Conservation (phyloP, 2,888 invertebrate genomes). For the Boloria selene region DNA sequence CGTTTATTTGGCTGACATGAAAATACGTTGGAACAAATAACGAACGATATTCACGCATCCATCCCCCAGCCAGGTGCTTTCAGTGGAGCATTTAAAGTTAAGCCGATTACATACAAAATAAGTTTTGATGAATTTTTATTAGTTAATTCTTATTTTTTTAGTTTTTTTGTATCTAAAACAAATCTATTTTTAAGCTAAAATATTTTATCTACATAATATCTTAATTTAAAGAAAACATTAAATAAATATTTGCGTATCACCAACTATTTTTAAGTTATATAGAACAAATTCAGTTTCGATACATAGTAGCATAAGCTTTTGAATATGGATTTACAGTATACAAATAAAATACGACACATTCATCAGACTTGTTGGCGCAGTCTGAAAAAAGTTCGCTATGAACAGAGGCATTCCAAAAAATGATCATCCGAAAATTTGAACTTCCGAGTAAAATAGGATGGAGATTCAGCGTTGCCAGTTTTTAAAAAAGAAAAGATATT, state of each 20-base stretch:
- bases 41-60: constrained; percentile 53
- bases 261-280: too few relatives aligned
- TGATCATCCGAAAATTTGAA: constrained; percentile 3
- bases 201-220: too few relatives aligned
- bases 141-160: too few relatives aligned
- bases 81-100: constrained; percentile 44
- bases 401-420: constrained; percentile 9
- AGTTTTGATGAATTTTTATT: constrained; percentile 3
- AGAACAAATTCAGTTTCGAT: not conserved
- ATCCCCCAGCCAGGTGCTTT: constrained; percentile 55
- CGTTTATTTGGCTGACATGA: constrained; percentile 51
- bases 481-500: constrained; percentile 19
- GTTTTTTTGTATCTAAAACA: too few relatives aligned
- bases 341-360: constrained; percentile 1
- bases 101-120: constrained; percentile 9
- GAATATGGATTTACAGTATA: not conserved
- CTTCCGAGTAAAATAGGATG: constrained; percentile 1
- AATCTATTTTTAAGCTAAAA: too few relatives aligned
- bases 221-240: too few relatives aligned
- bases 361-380: not conserved
- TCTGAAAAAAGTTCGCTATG: not conserved
- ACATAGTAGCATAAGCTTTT: not conserved
- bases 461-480: constrained; percentile 5
- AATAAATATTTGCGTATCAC: too few relatives aligned
- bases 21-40: constrained; percentile 51